phyloP scores from a whole-genome alignment of 2,113 vertebrate species.

The Thymallus thymallus region DNA sequence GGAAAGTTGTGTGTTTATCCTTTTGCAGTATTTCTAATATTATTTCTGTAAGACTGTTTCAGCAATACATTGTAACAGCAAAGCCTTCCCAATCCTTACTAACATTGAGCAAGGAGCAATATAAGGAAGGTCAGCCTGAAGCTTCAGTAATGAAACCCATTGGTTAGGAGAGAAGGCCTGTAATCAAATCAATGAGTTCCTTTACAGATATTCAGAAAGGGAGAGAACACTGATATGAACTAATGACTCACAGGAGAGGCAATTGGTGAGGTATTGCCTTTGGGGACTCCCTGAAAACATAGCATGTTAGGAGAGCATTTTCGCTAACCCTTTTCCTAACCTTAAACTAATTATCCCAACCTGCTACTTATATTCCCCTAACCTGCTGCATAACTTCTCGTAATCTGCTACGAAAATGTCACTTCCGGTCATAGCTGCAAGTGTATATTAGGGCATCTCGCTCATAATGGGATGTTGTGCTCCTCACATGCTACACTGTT shows the following conservation, averaged over 20 bases:
- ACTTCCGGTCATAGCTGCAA: background rate
- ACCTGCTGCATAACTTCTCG: too few species aligned
- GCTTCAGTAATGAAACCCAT: background rate
- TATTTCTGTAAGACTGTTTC: background rate
- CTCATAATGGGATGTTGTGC: background rate
- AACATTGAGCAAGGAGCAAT: background rate
- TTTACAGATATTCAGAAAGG: background rate
- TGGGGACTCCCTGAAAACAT: too few species aligned
- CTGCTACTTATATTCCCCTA: background rate
- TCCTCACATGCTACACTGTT: background rate
- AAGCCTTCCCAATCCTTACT: background rate
- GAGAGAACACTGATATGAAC: background rate
- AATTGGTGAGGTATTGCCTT: background rate
- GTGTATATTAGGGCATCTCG: too few species aligned
- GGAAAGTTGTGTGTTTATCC: background rate
- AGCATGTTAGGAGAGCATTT: too few species aligned
- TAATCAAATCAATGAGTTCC: background rate
- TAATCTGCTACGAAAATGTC: too few species aligned
- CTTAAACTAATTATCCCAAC: too few species aligned
- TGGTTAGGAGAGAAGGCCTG: background rate
- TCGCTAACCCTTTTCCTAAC: too few species aligned
- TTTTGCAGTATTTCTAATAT: background rate
- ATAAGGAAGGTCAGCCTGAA: background rate
- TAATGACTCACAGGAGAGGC: background rate
- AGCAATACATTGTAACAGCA: background rate